Evolutionary conservation across 2,888 invertebrate species (phyloP).

Genomic region (Torymus texanus): DNA sequence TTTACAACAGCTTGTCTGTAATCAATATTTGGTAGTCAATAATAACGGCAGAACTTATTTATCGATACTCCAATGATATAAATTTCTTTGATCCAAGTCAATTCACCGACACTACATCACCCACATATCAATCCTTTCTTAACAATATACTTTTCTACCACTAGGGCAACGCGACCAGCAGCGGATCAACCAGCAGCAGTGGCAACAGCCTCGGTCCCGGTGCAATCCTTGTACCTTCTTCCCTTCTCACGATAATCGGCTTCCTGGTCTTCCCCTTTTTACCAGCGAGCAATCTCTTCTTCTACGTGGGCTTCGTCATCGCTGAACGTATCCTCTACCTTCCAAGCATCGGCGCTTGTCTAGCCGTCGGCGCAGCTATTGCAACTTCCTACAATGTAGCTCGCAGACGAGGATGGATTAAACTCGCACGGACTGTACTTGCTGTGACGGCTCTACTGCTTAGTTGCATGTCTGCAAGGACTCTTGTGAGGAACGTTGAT

Average conservation of each 20-base stretch:
- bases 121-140: too few relatives aligned
- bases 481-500: slow-evolving; percentile 89
- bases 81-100: too few relatives aligned
- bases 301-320: slow-evolving; percentile 98
- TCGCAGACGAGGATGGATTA: slow-evolving; percentile 72
- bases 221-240: slow-evolving; percentile 51
- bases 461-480: slow-evolving; percentile 83
- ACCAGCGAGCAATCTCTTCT: slow-evolving; percentile 96
- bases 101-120: too few relatives aligned
- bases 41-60: too few relatives aligned
- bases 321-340: slow-evolving; percentile 97
- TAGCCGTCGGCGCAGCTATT: slow-evolving; percentile 85
- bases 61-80: too few relatives aligned
- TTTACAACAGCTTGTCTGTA: too few relatives aligned
- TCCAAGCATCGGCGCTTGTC: slow-evolving; percentile 96
- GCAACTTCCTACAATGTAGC: slow-evolving; percentile 68
- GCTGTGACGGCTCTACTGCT: slow-evolving; percentile 79
- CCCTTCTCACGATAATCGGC: slow-evolving; percentile 67
- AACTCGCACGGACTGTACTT: slow-evolving; percentile 65
- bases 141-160: too few relatives aligned
- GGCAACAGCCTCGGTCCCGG: not conserved
- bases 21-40: too few relatives aligned
- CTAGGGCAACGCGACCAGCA: not conserved
- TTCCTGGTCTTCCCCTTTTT: slow-evolving; percentile 94
- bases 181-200: not conserved